These are phyloP conservation scores for Euglossa dilemma DNA, from an alignment of 1,140 invertebrate genomes.

Conservation along the genomic window DNA sequence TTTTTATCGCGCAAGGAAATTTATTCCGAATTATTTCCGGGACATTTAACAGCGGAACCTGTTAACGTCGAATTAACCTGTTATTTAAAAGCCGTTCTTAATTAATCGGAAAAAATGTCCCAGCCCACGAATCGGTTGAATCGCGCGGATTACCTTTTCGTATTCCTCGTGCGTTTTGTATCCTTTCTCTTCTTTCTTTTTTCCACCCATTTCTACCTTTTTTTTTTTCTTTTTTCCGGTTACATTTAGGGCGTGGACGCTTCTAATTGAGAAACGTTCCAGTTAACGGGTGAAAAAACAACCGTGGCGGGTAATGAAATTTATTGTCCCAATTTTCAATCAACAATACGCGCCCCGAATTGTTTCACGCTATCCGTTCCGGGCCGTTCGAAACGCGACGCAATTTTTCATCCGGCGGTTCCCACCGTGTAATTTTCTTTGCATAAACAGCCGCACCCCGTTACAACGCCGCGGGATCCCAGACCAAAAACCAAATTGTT, in stretches of 20 bases:
- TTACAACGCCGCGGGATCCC: not conserved
- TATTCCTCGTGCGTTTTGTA: not conserved
- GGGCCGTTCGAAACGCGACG: not conserved
- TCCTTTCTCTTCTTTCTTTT: not conserved
- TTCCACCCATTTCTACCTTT: too few relatives aligned
- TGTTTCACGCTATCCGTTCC: not conserved
- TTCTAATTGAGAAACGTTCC: slow-evolving; percentile 5
- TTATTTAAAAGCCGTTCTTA: too few relatives aligned
- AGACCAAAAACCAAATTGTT: not conserved
- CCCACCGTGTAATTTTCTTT: not conserved
- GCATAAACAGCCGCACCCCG: not conserved
- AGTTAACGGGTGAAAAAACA: not conserved
- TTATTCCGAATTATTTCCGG: not conserved
- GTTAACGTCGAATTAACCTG: not conserved
- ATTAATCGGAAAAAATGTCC: not conserved
- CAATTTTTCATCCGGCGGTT: not conserved
- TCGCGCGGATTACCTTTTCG: not conserved
- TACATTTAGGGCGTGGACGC: not conserved
- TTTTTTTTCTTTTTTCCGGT: not conserved
- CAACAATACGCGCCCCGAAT: slow-evolving; percentile 1
- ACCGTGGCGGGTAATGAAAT: slow-evolving; percentile 4
- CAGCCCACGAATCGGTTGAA: too few relatives aligned
- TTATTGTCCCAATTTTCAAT: slow-evolving; percentile 12
- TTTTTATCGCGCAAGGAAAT: not conserved
- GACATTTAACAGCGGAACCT: too few relatives aligned